Base-by-base conservation (phyloP, 2,888 invertebrate genomes). In the Luperina testacea region DNA sequence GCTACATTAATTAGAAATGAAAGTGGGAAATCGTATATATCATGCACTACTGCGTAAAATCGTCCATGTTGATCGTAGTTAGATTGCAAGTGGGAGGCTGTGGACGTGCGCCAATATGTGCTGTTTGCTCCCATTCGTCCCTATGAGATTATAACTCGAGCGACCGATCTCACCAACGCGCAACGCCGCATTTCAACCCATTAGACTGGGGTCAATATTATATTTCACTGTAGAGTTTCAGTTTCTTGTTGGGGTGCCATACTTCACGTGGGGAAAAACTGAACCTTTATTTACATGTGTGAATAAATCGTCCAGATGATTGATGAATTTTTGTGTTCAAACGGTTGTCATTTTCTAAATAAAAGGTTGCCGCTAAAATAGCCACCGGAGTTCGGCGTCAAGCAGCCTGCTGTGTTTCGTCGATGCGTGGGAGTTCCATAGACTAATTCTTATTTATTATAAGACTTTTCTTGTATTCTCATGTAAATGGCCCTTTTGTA, bases 1-100 rank as follows among this genome's bases (percentile, higher is more conserved):
- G 89, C 90, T 89, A 91, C 91, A 92, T 92, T 92, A 90, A 91
- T 91, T 90, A 90, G 72, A 64, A 72, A 77, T 79, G 80, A 83
- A 80, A 82, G 76, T 83, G 77, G 72, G 72, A 73, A 78, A 83
- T 82, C 79, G 72, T 83, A 87, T 77, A 87, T 77, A 89, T 89
- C 85, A 87, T 78, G 81, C 78, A 87, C 83, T 89, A 89, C 75
- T 81, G 78, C 81, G 89, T 87, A 87, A 83, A 82, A 80, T 83
- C 81, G 71, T 83, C 82, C 82, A 80, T 84, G 89, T 77, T 87
- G 84, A 79, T 83, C 72, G 78, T 64, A 88, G 85, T 88, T 87
- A 89, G 89, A 88, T 89, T 85, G 87, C 81, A 84, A 83, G 83
- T 73, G 80, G 82, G 74, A 77, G 76, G 77, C 70, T 78, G 84